Percentiles rank a stretch among this genome's conserved stretches.
phyloP scores from a whole-genome alignment of 2,888 invertebrate genomes.

The Hyppa rectilinea region DNA sequence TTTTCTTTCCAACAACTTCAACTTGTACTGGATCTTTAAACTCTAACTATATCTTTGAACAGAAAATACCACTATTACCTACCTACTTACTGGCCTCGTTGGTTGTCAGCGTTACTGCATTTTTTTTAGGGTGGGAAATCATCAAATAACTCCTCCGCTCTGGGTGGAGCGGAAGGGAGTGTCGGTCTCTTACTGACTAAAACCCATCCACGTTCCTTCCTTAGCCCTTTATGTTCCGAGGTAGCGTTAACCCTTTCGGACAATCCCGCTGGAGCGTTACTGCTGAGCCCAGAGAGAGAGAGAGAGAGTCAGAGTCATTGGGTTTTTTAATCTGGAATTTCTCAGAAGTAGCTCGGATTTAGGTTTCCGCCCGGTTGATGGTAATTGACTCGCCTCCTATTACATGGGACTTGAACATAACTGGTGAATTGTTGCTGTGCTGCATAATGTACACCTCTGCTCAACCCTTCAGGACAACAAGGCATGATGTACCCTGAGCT shows the following conservation, averaged over 20 bases:
- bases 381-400: not conserved
- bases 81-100: not conserved
- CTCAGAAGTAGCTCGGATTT: not conserved
- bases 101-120: too few relatives aligned
- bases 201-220: too few relatives aligned
- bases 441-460: not conserved
- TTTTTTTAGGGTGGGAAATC: too few relatives aligned
- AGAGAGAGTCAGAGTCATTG: too few relatives aligned
- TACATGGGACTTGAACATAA: not conserved
- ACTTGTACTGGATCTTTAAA: not conserved
- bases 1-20: constrained; percentile 17
- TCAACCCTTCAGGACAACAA: not conserved
- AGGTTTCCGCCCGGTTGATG: not conserved
- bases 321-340: not conserved
- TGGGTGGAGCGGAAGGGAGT: too few relatives aligned
- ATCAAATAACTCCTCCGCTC: too few relatives aligned
- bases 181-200: too few relatives aligned
- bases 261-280: too few relatives aligned
- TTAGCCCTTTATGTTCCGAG: too few relatives aligned
- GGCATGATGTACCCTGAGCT: not conserved
- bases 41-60: not conserved
- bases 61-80: constrained; percentile 28
- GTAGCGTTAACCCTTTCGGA: too few relatives aligned
- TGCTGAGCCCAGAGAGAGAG: too few relatives aligned
- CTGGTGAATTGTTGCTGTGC: not conserved